Evolutionary conservation across 2,797 vertebrate genomes (phyloP), one percentile per base, ranked within the genome.

Genomic region (Chrysolophus pictus): DNA sequence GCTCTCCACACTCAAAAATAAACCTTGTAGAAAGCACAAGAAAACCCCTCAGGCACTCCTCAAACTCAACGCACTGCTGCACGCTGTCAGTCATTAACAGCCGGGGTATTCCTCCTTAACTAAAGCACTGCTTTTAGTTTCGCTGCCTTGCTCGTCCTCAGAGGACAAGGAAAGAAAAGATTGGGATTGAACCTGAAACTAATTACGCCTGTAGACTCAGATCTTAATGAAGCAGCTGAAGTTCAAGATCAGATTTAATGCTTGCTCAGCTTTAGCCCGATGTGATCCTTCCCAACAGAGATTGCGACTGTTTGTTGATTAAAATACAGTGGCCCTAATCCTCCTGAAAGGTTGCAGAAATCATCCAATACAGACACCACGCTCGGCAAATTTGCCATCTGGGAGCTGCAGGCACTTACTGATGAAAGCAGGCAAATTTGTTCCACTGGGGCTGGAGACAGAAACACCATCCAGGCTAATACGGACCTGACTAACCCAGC

Each of bases 221-320:
- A 49, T 88, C 55, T 84, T 80, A 82, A 71, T 29, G 41, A 78
- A 92, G 88, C 60, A 60, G 90, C 31, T 42, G 18, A 84, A 41
- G 41, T 78, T 93, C 56, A 39, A 86, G 93, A 91, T 68, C 13
- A 31, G 47, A 33, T 37, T 92, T 93, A 81, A 93, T 18, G 51
- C 23, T 75, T 73, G 22, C 15, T 59, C 51, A 39, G 70, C 81
- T 59, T 63, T 65, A 91, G 59, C 59, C 72, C 76, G 84, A 87
- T 4, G 55, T 15, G n/a, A 35, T 79, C 22, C 77, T 87, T 91
- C 65, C 64, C 85, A 77, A 85, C 44, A 51, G 41, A 73, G 64
- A 79, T 47, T 7, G 62, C 13, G 91, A 77, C 55, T 73, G 33
- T 62, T 91, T 88, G 65, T 73, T 77, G 72, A 70, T 60, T 68